Evolutionary conservation across 2,888 invertebrate species (phyloP).

Genomic region (Hyposoter dolosus): DNA sequence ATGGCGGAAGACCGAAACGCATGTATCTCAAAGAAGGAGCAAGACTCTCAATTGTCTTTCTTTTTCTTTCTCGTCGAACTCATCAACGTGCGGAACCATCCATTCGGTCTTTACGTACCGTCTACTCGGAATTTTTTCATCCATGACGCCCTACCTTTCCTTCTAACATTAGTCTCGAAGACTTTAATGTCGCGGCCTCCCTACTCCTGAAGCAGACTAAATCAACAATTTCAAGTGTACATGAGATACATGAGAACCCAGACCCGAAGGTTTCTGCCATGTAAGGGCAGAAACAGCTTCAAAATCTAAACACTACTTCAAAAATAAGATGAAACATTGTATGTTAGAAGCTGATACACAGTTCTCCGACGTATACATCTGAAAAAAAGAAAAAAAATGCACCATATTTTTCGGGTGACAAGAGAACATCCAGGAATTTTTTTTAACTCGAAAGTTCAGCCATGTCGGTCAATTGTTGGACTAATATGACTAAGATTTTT

Average conservation of each 20-base stretch:
- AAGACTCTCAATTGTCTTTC: conserved; percentile 15
- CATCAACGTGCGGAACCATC: conserved; percentile 77
- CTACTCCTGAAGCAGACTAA: background rate
- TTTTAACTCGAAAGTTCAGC: no score
- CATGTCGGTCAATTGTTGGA: no score
- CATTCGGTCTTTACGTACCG: conserved; percentile 75
- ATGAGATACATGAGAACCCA: no score
- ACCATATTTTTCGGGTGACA: no score
- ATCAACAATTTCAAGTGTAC: background rate
- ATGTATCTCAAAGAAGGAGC: conserved; percentile 30
- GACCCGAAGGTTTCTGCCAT: no score
- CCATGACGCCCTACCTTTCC: conserved; percentile 84
- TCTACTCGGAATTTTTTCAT: conserved; percentile 78
- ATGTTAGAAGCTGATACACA: no score
- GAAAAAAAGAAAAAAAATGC: no score
- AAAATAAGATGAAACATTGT: no score
- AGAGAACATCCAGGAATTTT: no score
- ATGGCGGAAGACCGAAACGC: conserved; percentile 79
- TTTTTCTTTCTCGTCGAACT: conserved; percentile 73
- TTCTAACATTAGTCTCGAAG: conserved; percentile 70
- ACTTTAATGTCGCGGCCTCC: conserved; percentile 44
- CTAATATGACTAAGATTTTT: background rate
- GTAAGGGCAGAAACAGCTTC: no score
- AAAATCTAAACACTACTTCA: no score
- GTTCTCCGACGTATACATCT: no score